Evolutionary conservation across 2,113 vertebrate species (phyloP), one percentile per base, ranked within the genome.

Genomic region (Thunnus maccoyii): DNA sequence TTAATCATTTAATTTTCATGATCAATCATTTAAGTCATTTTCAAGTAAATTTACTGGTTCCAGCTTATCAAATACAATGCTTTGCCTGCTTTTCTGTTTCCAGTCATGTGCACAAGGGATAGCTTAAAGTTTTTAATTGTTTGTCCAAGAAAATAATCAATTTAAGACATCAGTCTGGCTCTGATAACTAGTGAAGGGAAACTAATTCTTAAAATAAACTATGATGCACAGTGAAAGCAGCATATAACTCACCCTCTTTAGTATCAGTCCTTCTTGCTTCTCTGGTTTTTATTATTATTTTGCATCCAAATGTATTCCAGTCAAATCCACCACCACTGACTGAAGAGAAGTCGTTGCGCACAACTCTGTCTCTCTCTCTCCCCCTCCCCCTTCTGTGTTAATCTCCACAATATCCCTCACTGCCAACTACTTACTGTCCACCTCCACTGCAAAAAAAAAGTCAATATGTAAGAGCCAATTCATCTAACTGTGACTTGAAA

Each of bases 381-480:
- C 48, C 68, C 63, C 62, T 54, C 55, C 80, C 61, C 76, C 75
- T 0, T 20, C 80, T 18, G 25, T 68, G 83, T 69, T 92, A 93
- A 92, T 92, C 92, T 90, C 82, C 52, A 55, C 80, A 71, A 70
- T 77, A 83, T 83, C 84, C 80, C 82, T 85, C 75, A 14, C 51
- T 57, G 78, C 63, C 78, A 82, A 76, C 83, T 52, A 81, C 73
- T 88, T 60, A 87, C 48, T 66, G 58, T 56, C 73, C 72, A 64
- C 76, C 62, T 50, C 1, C 73, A 22, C 55, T 17, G 62, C 60
- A 78, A 18, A 62, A 44, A 22, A 30, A 78, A 14, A 16, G 32
- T 70, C 30, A 2, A 12, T 78, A 54, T 70, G 18, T 16, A 50
- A 48, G 4, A 66, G 30, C 14, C 17, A 54, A 15, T 20, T 30